A percentile compares a stretch with the other conserved stretches of the same genome.
These are phyloP conservation scores for Isoperla grammatica DNA, from an alignment of 2,888 invertebrate genomes.

Conservation along the genomic window DNA sequence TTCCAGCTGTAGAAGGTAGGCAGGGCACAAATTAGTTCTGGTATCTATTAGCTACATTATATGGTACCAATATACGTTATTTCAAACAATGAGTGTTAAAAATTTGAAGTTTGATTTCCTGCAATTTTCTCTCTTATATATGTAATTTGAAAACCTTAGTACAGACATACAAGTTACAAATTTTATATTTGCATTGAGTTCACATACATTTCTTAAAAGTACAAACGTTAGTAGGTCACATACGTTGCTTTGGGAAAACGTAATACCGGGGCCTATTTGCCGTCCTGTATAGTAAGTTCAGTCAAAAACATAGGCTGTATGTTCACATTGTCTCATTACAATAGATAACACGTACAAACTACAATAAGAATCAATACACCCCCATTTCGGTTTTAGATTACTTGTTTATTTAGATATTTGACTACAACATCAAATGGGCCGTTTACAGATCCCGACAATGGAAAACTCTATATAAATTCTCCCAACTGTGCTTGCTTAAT, in stretches of 20 bases:
- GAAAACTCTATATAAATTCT: constrained; percentile 7
- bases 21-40: too few relatives aligned
- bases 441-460: constrained; percentile 6
- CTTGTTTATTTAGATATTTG: background rate
- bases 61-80: too few relatives aligned
- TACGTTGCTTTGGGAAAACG: too few relatives aligned
- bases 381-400: constrained; percentile 15
- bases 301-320: too few relatives aligned
- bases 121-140: constrained; percentile 21
- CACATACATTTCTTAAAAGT: too few relatives aligned
- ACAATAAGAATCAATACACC: constrained; percentile 19
- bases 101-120: constrained; percentile 25
- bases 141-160: constrained; percentile 25
- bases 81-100: constrained; percentile 4
- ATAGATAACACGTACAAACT: constrained; percentile 12
- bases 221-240: too few relatives aligned
- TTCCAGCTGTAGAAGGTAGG: too few relatives aligned
- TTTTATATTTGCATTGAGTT: too few relatives aligned
- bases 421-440: constrained; percentile 16
- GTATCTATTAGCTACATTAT: too few relatives aligned
- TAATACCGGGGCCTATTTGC: too few relatives aligned
- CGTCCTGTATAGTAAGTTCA: too few relatives aligned
- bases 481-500: constrained; percentile 26
- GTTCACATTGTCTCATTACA: too few relatives aligned
- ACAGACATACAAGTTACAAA: constrained; percentile 20